Evolutionary conservation across 53 echinoderm and acorn worm genomes (phyloP), one percentile per base, ranked within the genome.

Genomic region (Paracentrotus lividus): DNA sequence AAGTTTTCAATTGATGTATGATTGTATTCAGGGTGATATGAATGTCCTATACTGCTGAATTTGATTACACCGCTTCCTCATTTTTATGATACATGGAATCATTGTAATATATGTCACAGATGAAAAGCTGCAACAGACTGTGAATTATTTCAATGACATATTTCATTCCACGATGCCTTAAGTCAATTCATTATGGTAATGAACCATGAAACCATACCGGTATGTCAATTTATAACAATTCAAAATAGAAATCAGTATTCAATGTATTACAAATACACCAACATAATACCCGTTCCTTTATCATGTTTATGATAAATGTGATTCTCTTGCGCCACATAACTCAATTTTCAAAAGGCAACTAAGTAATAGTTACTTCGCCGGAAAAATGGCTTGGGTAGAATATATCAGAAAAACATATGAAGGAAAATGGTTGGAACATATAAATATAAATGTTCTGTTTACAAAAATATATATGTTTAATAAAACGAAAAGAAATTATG

Each of bases 171-270:
- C 20, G 36, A 18, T 64, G 12, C 52, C 31, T 13, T 64, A 15
- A 52, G 57, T 29, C 64, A 64, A 64, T 64, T 64, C 64, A 64
- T 64, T 64, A 64, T 64, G 29, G 64, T 64, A 64, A 64, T 64
- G 31, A 64, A 64, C 64, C 64, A 13, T 64, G 59, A 64, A 64
- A 64, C 64, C 64, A 64, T 31, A 29, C 64, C 27, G 1, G 64
- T 31, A 64, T 64, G 64, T 64, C 0, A 64, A 27, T 7, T 13
- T 18, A 54, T 54, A 54, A 13, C 54, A 13, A 10, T 10, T 3
- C 54, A 13, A 5, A 54, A 54, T 0, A 54, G 18, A 54, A 54
- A 15, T 27, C 1, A 61, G 27, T 18, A 69, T 36, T 69, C 18
- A 69, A 38, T 10, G 53, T 53, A 53, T 53, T 60, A 0, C 23